Conservation (phyloP, 2,113 vertebrate genomes). For the Carlito syrichta region DNA sequence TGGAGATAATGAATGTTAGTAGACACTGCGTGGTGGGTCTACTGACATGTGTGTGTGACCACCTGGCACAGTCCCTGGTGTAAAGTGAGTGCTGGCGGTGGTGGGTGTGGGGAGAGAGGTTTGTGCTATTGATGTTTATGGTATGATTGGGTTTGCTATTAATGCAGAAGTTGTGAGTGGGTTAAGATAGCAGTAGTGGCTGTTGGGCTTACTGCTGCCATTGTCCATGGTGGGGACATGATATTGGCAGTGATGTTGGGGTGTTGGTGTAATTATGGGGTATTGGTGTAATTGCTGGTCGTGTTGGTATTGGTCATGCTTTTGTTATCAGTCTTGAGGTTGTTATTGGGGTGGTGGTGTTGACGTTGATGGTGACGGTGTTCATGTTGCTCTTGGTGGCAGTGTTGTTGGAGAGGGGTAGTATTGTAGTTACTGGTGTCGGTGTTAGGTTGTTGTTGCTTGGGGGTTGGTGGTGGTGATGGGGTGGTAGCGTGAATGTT, state of each 20-base stretch:
- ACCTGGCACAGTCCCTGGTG: rapidly evolving
- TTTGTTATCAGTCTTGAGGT: rapidly evolving
- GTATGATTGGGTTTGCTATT: rapidly evolving
- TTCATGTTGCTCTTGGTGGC: rapidly evolving
- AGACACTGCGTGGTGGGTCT: rapidly evolving
- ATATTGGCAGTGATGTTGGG: not conserved
- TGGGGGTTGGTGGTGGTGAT: no score
- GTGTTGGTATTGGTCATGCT: rapidly evolving
- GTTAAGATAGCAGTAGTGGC: rapidly evolving
- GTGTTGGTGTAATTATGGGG: not conserved
- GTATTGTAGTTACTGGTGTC: no score
- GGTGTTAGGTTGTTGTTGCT: no score
- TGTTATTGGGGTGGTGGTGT: not conserved
- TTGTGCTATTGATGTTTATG: rapidly evolving
- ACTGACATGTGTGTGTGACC: rapidly evolving
- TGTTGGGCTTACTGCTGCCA: rapidly evolving
- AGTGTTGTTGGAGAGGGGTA: rapidly evolving
- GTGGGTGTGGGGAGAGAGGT: rapidly evolving
- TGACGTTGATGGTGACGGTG: rapidly evolving
- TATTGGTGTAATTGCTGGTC: rapidly evolving
- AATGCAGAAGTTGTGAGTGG: rapidly evolving
- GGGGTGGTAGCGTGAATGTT: no score
- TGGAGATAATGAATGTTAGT: rapidly evolving
- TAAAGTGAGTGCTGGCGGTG: rapidly evolving
- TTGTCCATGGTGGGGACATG: rapidly evolving